These are phyloP conservation scores for Julus scandinavius DNA, from an alignment of 2,888 invertebrate species.

Conservation along the genomic window DNA sequence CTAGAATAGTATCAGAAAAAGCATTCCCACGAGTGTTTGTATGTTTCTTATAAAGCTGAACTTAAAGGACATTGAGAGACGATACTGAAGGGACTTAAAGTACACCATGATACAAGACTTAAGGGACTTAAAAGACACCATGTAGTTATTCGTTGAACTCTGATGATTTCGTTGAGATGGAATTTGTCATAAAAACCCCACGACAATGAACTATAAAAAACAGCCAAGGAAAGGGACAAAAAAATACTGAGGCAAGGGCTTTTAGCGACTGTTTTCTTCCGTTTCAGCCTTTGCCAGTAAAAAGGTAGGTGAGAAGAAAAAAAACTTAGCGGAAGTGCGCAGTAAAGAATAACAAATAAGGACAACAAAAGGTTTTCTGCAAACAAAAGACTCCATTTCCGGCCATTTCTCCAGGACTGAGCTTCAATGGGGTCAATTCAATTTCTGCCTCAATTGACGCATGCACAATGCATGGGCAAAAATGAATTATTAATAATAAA, in stretches of 20 bases:
- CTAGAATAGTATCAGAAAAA: too few species aligned
- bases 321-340: not conserved
- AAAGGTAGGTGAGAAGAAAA: not conserved
- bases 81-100: too few species aligned
- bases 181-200: not conserved
- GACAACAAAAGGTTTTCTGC: not conserved
- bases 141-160: too few species aligned
- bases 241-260: not conserved
- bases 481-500: not conserved
- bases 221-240: not conserved
- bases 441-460: not conserved
- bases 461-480: not conserved
- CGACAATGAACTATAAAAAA: too few species aligned
- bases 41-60: too few species aligned
- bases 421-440: not conserved
- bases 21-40: too few species aligned
- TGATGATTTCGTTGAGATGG: not conserved
- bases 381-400: constrained; percentile 7
- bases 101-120: too few species aligned
- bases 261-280: not conserved
- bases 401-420: not conserved
- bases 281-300: not conserved
- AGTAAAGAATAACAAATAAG: not conserved
- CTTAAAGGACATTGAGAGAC: too few species aligned
- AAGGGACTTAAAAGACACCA: too few species aligned